These are phyloP conservation scores for Macropis europaea DNA, from an alignment of 2,888 invertebrate genomes.

Conservation along the genomic window DNA sequence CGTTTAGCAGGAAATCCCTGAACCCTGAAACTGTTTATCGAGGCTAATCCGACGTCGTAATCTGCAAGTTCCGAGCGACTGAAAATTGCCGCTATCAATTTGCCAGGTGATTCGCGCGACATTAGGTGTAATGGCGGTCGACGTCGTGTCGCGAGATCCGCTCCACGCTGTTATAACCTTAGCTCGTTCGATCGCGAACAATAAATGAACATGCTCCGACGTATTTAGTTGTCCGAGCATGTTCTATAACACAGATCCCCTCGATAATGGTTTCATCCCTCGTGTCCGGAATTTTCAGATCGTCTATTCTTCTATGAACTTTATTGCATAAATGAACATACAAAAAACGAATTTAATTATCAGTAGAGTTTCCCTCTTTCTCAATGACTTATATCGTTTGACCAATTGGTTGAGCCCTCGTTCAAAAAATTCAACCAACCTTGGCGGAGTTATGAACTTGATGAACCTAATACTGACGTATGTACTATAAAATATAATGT, in stretches of 20 bases:
- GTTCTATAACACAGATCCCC: background rate
- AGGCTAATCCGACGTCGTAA: slow-evolving; percentile 35
- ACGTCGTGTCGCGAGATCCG: slow-evolving; percentile 11
- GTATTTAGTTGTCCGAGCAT: background rate
- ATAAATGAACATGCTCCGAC: slow-evolving; percentile 15
- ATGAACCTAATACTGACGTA: too few relatives aligned
- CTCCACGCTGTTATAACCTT: background rate
- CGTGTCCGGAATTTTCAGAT: too few relatives aligned
- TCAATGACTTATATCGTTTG: too few relatives aligned
- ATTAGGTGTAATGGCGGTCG: slow-evolving; percentile 5
- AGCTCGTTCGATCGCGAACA: slow-evolving; percentile 25
- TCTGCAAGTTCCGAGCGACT: slow-evolving; percentile 26
- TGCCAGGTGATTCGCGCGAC: slow-evolving; percentile 17
- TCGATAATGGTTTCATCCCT: background rate
- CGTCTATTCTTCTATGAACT: too few relatives aligned
- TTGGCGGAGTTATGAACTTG: too few relatives aligned
- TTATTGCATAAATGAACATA: too few relatives aligned
- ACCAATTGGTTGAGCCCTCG: too few relatives aligned
- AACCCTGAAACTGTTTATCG: slow-evolving; percentile 41
- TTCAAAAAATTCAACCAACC: too few relatives aligned
- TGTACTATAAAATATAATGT: too few relatives aligned
- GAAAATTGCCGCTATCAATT: slow-evolving; percentile 47
- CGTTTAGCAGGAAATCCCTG: slow-evolving; percentile 16
- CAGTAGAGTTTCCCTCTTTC: too few relatives aligned
- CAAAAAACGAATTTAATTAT: too few relatives aligned